Percentiles rank a stretch among this genome's conserved stretches.
These are phyloP conservation scores for Sycobia sp. DNA, from an alignment of 1,140 invertebrate genomes.

Conservation along the genomic window DNA sequence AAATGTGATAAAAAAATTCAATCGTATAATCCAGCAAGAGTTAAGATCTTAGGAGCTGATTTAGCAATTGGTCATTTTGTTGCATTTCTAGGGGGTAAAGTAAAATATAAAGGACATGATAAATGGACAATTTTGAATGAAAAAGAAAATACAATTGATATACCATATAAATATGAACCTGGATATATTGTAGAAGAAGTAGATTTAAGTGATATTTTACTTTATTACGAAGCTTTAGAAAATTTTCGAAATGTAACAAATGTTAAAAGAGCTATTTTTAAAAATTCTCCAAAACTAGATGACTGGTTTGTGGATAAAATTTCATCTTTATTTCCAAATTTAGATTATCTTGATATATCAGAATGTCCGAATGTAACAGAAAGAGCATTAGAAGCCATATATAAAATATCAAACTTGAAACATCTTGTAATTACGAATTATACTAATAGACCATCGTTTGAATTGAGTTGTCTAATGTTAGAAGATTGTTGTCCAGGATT, in stretches of 20 bases:
- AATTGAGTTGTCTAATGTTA: constrained; percentile 66
- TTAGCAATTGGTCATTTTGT: constrained; percentile 78
- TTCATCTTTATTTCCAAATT: constrained; percentile 62
- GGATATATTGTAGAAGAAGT: constrained; percentile 69
- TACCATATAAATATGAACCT: constrained; percentile 66
- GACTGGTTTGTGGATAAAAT: constrained; percentile 79
- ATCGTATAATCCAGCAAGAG: constrained; percentile 57
- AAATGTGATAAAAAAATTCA: constrained; percentile 53
- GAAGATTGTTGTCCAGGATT: constrained; percentile 59
- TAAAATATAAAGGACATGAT: constrained; percentile 68
- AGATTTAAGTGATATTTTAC: constrained; percentile 67
- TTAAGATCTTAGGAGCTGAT: constrained; percentile 68
- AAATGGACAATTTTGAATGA: constrained; percentile 66
- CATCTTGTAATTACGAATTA: constrained; percentile 61
- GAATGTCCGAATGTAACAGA: constrained; percentile 70
- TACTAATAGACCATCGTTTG: constrained; percentile 50
- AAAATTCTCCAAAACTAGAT: constrained; percentile 69
- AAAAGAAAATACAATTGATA: constrained; percentile 54
- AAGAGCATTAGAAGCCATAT: constrained; percentile 69
- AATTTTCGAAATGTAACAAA: constrained; percentile 68
- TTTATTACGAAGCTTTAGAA: constrained; percentile 75
- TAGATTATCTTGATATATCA: constrained; percentile 78
- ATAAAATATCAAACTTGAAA: constrained; percentile 66
- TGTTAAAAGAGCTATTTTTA: constrained; percentile 71
- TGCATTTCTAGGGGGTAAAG: constrained; percentile 68